These are phyloP conservation scores for Halcyon chelicuti DNA, from an alignment of 2,797 vertebrate species.

Conservation along the genomic window DNA sequence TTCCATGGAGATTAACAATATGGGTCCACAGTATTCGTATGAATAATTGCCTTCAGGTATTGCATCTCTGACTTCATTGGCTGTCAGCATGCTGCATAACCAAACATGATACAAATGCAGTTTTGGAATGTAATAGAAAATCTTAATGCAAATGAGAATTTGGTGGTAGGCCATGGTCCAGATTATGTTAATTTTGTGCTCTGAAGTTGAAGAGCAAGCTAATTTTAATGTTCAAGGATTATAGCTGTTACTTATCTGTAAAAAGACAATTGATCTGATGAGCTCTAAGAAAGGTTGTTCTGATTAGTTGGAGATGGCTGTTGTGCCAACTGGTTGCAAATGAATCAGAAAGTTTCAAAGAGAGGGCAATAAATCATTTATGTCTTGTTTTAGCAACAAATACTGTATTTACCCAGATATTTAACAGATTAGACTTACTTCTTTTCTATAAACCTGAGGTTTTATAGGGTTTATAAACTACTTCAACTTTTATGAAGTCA, in stretches of 20 bases:
- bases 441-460: background rate
- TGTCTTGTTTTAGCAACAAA: background rate
- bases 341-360: background rate
- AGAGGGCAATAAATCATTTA: background rate
- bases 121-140: background rate
- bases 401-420: background rate
- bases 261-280: background rate
- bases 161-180: background rate
- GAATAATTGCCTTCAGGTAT: background rate
- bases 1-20: background rate
- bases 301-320: background rate
- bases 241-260: background rate
- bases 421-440: background rate
- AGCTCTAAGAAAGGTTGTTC: background rate
- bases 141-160: background rate
- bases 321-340: background rate
- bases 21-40: background rate
- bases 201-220: background rate
- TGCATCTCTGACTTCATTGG: background rate
- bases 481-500: background rate
- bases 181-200: background rate
- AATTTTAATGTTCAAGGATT: background rate
- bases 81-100: background rate
- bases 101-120: background rate
- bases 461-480: background rate